A percentile compares a stretch with the other conserved stretches of the same genome.
phyloP scores from a whole-genome alignment of 1,140 invertebrate genomes.

The Bombyx mori region ASM3026992v2 NC_085115.1:2540001-2540500 shows the following conservation, averaged over 20 bases:
- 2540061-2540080: no score
- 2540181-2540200: no score
- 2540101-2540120: conserved; percentile 1
- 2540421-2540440: background rate
- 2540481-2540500: no score
- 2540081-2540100: no score
- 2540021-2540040: no score
- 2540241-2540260: conserved; percentile 8
- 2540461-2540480: no score
- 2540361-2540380: conserved; percentile 33
- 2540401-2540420: background rate
- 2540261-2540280: conserved; percentile 41
- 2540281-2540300: conserved; percentile 40
- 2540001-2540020: no score
- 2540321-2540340: conserved; percentile 52
- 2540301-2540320: conserved; percentile 53
- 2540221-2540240: background rate
- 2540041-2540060: no score
- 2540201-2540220: no score
- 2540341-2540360: conserved; percentile 49
- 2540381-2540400: conserved; percentile 27
- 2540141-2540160: conserved; percentile 15
- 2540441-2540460: no score
- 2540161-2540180: conserved; percentile 31
- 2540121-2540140: background rate